These are phyloP conservation scores for Epinephelus cyanopodus DNA, from an alignment of 2,113 vertebrate genomes.

Conservation along the genomic window DNA sequence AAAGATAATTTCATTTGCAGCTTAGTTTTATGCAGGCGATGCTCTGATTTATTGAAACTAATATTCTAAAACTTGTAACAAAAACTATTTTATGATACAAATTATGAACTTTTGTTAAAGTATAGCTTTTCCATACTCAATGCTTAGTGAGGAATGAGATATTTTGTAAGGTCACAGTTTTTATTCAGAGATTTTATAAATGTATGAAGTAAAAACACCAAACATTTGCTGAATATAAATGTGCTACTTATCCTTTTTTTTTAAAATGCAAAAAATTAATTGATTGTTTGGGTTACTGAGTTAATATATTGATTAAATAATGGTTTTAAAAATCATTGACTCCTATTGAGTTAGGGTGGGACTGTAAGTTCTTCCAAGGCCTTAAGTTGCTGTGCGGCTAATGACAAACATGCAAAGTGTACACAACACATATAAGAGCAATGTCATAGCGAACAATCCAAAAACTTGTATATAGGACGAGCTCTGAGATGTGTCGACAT, in stretches of 20 bases:
- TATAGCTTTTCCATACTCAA: no score
- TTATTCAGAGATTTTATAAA: no score
- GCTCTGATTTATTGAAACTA: no score
- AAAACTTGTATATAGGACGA: background rate
- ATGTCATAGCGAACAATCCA: background rate
- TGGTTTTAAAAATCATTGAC: background rate
- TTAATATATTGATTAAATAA: no score
- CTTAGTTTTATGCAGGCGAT: no score
- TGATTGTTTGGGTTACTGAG: background rate
- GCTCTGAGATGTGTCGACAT: background rate
- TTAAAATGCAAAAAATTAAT: background rate
- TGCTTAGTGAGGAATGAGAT: background rate
- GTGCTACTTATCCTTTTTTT: background rate
- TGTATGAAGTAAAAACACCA: background rate
- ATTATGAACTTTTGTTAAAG: background rate
- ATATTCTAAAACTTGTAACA: no score
- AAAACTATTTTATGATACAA: no score
- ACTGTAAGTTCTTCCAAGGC: background rate
- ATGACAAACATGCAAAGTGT: background rate
- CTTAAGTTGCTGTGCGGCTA: background rate
- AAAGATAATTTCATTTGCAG: no score
- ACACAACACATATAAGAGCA: background rate
- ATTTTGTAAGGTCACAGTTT: background rate
- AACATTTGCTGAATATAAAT: background rate
- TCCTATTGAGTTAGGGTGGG: background rate